phyloP scores from a whole-genome alignment of 2,888 invertebrate species.

The Pristionchus japonicus region DNA sequence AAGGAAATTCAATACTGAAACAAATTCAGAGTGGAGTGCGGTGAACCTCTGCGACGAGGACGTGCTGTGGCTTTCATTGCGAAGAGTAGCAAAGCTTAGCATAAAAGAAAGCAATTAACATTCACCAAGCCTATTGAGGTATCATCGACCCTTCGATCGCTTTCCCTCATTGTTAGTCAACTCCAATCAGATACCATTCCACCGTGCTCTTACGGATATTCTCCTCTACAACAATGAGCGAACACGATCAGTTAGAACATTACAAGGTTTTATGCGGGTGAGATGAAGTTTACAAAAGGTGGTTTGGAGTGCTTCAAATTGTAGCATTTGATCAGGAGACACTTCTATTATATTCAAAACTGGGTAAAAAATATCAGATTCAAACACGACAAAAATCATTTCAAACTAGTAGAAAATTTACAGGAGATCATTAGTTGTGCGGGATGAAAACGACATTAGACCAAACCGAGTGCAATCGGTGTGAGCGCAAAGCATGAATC shows the following conservation, averaged over 20 bases:
- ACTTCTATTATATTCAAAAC: background rate
- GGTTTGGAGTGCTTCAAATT: background rate
- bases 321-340: background rate
- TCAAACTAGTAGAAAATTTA: slow-evolving; percentile 16
- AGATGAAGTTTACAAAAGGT: background rate
- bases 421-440: slow-evolving; percentile 8
- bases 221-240: background rate
- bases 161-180: background rate
- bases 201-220: background rate
- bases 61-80: background rate
- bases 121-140: background rate
- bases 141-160: background rate
- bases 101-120: background rate
- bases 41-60: background rate
- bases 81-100: background rate
- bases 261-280: slow-evolving; percentile 13
- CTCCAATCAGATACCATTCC: background rate
- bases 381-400: background rate
- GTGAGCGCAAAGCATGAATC: slow-evolving; percentile 15
- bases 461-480: background rate
- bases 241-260: background rate
- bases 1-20: background rate
- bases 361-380: background rate
- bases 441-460: background rate
- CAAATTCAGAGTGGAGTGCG: background rate